A percentile compares a stretch with the other conserved stretches of the same genome.
These are phyloP conservation scores for Zophobas morio DNA, from an alignment of 1,140 invertebrate species.

Conservation along the genomic window DNA sequence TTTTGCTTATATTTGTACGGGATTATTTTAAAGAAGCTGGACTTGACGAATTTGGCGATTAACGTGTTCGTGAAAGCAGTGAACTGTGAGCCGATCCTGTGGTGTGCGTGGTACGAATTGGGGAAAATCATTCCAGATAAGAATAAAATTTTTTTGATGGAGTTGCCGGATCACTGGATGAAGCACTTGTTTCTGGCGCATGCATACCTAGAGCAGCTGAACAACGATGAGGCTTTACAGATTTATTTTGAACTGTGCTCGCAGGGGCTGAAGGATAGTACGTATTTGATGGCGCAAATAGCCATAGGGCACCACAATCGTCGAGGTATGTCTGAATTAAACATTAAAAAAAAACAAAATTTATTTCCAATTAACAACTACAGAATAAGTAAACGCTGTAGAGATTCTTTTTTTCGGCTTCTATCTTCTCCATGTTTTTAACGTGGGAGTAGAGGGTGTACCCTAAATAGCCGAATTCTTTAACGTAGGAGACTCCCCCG, in stretches of 20 bases:
- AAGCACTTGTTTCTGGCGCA: slow-evolving; percentile 94
- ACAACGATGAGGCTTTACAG: slow-evolving; percentile 90
- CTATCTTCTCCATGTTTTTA: slow-evolving; percentile 51
- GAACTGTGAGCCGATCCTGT: slow-evolving; percentile 85
- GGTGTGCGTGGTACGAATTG: slow-evolving; percentile 96
- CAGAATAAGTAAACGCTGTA: slow-evolving; percentile 18
- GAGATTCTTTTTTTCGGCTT: slow-evolving; percentile 8
- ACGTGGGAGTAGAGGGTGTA: slow-evolving; percentile 55
- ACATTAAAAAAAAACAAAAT: too few relatives aligned
- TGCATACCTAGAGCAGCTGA: slow-evolving; percentile 91
- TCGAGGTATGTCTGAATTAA: slow-evolving; percentile 74
- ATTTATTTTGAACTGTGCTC: slow-evolving; percentile 84
- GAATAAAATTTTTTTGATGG: slow-evolving; percentile 77
- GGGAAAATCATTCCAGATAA: slow-evolving; percentile 87
- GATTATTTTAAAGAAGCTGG: slow-evolving; percentile 90
- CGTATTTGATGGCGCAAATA: slow-evolving; percentile 93
- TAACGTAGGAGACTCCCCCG: slow-evolving; percentile 51
- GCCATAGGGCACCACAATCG: slow-evolving; percentile 94
- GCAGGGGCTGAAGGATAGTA: slow-evolving; percentile 88
- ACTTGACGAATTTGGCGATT: slow-evolving; percentile 81
- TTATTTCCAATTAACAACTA: slow-evolving; percentile 51
- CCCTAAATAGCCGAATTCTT: slow-evolving; percentile 58
- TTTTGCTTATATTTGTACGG: slow-evolving; percentile 94
- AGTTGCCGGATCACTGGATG: slow-evolving; percentile 94
- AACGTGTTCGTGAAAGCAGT: slow-evolving; percentile 86